These are phyloP conservation scores for Hippasteria phrygiana DNA, from an alignment of 53 echinoderm and acorn worm genomes.

Conservation along the genomic window DNA sequence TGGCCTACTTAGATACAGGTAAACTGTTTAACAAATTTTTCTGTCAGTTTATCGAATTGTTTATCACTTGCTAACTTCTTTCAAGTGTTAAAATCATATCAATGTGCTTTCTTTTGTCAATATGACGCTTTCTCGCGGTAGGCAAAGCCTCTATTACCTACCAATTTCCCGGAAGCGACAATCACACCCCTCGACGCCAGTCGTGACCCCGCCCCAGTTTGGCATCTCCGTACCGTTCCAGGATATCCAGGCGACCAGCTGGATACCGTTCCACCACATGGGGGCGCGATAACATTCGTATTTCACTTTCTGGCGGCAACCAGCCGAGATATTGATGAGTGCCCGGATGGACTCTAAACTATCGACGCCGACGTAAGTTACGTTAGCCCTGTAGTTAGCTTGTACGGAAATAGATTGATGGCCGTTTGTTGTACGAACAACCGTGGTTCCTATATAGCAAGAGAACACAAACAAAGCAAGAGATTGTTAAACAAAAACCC, in stretches of 20 bases:
- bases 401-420: neutral
- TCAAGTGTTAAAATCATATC: too few relatives aligned
- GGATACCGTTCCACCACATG: constrained; percentile 9
- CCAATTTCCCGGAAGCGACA: neutral
- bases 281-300: constrained; percentile 1
- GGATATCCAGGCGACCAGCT: constrained; percentile 31
- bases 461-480: neutral
- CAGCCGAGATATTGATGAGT: constrained; percentile 7
- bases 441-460: constrained; percentile 38
- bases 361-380: neutral
- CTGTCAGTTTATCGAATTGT: too few relatives aligned
- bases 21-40: too few relatives aligned
- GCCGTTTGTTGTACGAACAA: neutral
- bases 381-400: neutral
- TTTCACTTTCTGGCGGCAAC: constrained; percentile 2
- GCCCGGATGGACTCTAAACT: constrained; percentile 33
- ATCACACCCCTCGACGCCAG: neutral
- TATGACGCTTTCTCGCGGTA: too few relatives aligned
- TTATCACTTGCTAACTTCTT: too few relatives aligned
- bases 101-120: too few relatives aligned
- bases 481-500: neutral
- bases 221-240: constrained; percentile 24
- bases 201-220: constrained; percentile 37
- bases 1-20: too few relatives aligned
- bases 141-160: neutral